Conservation (phyloP, 1,140 invertebrate genomes). For the Palaemon carinicauda region DNA sequence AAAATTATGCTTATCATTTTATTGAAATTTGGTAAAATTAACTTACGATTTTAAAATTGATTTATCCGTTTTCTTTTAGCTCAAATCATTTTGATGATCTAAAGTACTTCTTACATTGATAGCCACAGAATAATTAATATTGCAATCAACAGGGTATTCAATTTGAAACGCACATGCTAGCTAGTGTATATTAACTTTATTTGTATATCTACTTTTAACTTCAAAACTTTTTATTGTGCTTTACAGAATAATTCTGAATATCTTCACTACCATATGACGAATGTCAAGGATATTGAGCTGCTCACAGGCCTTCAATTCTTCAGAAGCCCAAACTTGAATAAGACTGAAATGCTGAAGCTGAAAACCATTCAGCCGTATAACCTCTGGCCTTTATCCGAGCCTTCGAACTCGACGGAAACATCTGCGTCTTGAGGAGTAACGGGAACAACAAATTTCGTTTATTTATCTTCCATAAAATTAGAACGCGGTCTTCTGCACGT, state of each 20-base stretch:
- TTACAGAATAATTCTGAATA: constrained; percentile 26
- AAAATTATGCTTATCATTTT: too few relatives aligned
- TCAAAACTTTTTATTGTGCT: neutral
- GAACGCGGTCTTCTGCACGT: too few relatives aligned
- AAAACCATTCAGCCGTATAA: neutral
- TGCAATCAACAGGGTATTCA: too few relatives aligned
- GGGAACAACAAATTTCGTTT: too few relatives aligned
- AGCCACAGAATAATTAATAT: too few relatives aligned
- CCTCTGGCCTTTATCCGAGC: neutral
- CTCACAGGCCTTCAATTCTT: constrained; percentile 42
- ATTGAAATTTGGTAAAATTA: too few relatives aligned
- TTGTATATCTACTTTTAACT: neutral
- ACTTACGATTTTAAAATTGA: too few relatives aligned
- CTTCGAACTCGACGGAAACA: neutral
- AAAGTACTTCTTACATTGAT: too few relatives aligned
- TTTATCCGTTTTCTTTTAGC: too few relatives aligned
- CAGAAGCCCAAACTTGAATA: neutral
- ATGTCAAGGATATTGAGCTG: constrained; percentile 23
- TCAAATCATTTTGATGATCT: too few relatives aligned
- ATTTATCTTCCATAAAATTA: too few relatives aligned
- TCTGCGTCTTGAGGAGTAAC: neutral
- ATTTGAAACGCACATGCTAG: too few relatives aligned
- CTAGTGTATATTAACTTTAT: neutral
- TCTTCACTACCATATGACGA: constrained; percentile 29
- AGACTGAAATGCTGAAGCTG: neutral